Base-by-base conservation (phyloP, 1,140 invertebrate genomes). In the Uloborus diversus region DNA sequence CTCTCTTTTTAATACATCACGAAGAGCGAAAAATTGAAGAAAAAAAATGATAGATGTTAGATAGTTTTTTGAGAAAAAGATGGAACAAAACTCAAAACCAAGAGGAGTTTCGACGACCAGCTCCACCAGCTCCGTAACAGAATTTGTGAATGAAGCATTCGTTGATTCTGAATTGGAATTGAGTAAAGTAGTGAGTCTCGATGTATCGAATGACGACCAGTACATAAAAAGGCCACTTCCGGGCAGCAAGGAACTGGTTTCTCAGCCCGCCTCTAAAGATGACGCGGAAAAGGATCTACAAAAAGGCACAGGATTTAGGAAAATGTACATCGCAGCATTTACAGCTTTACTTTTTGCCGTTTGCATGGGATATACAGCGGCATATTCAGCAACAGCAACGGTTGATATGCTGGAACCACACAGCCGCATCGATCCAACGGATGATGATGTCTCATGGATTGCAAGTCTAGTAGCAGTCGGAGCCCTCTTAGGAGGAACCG, bases 381-480 rank as follows among this genome's bases (percentile, higher is more conserved):
- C 68, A 7, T 81, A 75, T 32, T 35, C 69, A 1, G 69, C 79
- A 1, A 69, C 79, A 1, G 79, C 69, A n/a, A 71, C 68, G 1
- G 14, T 25, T 4, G 61, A 61, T 33, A 75, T 81, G 62, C 5
- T 49, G 4, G 49, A 68, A 14, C 1, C 35, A 2, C 9, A 56
- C 11, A 69, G 61, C 11, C 23, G 33, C 1, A 33, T 81, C 32
- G 17, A 68, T 33, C 62, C 66, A 7, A 28, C 4, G 37, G 5
- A 14, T 0, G 79, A 81, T 37, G 59, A 81, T 27, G 64, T 49
- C 1, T 35, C 49, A 4, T 81, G 79, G 79, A 70, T 84, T 53
- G 79, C 76, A 2, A 83, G 76, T 35, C 30, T 83, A 7, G 64
- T 83, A 56, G 47, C 65, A 1, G 37, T 84, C 13, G 83, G 83